These are phyloP conservation scores for Ciconia maguari DNA, from an alignment of 2,113 vertebrate species.

Conservation along the genomic window DNA sequence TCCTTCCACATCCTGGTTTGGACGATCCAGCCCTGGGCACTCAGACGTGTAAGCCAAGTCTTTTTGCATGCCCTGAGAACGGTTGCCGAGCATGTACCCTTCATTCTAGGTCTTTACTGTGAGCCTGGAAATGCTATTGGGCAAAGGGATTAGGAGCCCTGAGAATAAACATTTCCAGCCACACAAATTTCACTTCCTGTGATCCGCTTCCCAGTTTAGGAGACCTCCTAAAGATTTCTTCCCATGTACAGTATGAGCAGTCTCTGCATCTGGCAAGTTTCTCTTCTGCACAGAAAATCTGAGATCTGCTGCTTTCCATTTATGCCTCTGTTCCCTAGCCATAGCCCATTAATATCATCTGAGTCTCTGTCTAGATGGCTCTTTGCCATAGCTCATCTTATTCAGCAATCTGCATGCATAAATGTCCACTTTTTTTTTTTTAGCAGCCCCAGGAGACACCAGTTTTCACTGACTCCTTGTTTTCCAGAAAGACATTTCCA, in stretches of 20 bases:
- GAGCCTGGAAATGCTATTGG: neutral
- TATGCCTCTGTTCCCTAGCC: neutral
- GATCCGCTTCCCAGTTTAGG: neutral
- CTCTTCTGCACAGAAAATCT: neutral
- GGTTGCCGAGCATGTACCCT: neutral
- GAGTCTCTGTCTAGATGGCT: constrained; percentile 10
- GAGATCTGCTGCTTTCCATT: neutral
- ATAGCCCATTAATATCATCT: neutral
- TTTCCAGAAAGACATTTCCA: neutral
- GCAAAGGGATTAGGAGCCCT: neutral
- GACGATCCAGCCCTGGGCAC: neutral
- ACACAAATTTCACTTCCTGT: neutral
- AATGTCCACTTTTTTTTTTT: neutral
- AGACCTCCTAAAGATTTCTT: neutral
- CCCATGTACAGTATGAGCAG: neutral
- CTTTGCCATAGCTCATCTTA: neutral
- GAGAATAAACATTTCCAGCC: neutral
- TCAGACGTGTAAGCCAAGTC: neutral
- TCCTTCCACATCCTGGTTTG: neutral
- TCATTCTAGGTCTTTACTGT: neutral
- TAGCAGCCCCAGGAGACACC: neutral
- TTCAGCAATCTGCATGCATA: neutral
- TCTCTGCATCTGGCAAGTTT: neutral
- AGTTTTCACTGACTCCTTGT: neutral
- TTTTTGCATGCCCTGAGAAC: neutral